A percentile compares a stretch with the other conserved stretches of the same genome.
Evolutionary conservation across 2,888 invertebrate genomes (phyloP).

Genomic region (Pristionchus maxplancki): DNA sequence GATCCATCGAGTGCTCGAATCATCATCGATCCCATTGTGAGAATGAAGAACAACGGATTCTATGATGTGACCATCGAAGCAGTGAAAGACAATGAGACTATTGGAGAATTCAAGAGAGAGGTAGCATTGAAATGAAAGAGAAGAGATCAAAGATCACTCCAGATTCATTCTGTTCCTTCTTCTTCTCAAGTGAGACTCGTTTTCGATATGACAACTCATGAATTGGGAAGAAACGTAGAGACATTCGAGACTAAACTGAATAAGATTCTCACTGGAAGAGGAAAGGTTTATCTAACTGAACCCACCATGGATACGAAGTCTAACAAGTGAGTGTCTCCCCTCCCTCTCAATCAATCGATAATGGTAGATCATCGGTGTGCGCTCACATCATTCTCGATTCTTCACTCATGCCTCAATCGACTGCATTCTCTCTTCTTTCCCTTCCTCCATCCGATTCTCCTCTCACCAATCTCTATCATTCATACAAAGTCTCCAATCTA

Average conservation of each 20-base stretch:
- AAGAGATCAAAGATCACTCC: not conserved
- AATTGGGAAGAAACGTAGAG: slow-evolving; percentile 44
- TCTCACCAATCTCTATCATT: slow-evolving; percentile 42
- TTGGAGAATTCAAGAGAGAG: slow-evolving; percentile 33
- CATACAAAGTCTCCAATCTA: slow-evolving; percentile 27
- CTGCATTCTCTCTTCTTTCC: slow-evolving; percentile 5
- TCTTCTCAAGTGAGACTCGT: slow-evolving; percentile 27
- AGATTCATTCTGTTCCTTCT: slow-evolving; percentile 16
- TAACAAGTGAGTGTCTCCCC: not conserved
- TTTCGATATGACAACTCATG: slow-evolving; percentile 21
- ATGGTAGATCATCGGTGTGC: slow-evolving; percentile 7
- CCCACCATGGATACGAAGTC: not conserved
- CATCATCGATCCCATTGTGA: not conserved
- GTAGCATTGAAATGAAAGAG: not conserved
- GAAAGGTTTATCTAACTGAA: slow-evolving; percentile 10
- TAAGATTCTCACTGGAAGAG: slow-evolving; percentile 17
- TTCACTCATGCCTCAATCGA: slow-evolving; percentile 31
- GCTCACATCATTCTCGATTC: not conserved
- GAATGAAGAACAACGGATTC: not conserved
- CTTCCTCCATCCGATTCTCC: slow-evolving; percentile 36
- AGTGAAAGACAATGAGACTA: not conserved
- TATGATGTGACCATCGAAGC: slow-evolving; percentile 31
- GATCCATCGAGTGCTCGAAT: slow-evolving; percentile 24
- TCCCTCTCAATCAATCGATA: not conserved
- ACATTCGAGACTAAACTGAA: slow-evolving; percentile 43